A percentile compares a stretch with the other conserved stretches of the same genome.
phyloP scores from a whole-genome alignment of 2,113 vertebrate genomes.

The Ancistrus triradiatus region DNA sequence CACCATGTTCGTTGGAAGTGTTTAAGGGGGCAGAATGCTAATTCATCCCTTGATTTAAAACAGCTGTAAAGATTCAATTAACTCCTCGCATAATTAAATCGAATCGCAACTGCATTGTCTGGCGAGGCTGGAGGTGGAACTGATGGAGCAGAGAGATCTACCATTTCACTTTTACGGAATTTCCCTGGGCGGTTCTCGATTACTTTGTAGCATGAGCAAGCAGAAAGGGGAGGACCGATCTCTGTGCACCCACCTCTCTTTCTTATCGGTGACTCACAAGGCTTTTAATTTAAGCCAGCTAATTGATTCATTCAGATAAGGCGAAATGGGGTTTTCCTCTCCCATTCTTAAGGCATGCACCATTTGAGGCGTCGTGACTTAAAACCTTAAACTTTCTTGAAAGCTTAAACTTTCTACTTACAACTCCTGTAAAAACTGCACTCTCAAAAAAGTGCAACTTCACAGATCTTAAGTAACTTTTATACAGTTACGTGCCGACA shows the following conservation, averaged over 20 bases:
- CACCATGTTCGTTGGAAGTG: conserved; percentile 17
- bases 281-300: conserved; percentile 57
- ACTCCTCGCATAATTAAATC: conserved; percentile 38
- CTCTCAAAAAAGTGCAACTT: too few relatives aligned
- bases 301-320: conserved; percentile 57
- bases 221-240: conserved; percentile 7
- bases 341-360: conserved; percentile 21
- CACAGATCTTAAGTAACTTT: too few relatives aligned
- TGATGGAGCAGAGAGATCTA: conserved; percentile 9
- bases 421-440: too few relatives aligned
- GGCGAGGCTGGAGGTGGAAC: conserved; percentile 1
- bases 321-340: conserved; percentile 28
- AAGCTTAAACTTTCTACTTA: not conserved
- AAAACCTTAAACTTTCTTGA: not conserved
- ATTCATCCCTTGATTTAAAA: conserved; percentile 30
- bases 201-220: conserved; percentile 27
- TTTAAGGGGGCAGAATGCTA: conserved; percentile 14
- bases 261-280: conserved; percentile 48
- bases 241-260: conserved; percentile 8
- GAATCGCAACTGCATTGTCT: conserved; percentile 12
- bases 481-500: too few relatives aligned
- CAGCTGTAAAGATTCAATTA: conserved; percentile 45
- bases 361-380: conserved; percentile 10
- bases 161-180: not conserved
- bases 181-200: conserved; percentile 13